These are phyloP conservation scores for Lethenteron camtschaticum DNA, from an alignment of 2,113 vertebrate species.

Conservation along the genomic window DNA sequence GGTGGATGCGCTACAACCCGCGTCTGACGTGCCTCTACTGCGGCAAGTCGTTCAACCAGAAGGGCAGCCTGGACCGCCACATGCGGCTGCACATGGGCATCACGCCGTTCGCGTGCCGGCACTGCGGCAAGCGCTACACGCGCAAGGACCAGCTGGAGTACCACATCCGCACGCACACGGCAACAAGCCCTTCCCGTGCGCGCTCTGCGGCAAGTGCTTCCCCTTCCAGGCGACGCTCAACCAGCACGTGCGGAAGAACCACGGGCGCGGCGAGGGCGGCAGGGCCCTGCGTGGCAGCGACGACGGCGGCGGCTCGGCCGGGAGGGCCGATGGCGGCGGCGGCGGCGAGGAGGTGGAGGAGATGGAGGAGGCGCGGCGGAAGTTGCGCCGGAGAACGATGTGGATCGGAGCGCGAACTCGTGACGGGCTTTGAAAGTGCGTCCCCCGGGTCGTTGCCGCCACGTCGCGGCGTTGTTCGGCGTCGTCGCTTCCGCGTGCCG, in stretches of 20 bases:
- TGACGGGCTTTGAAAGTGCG: no score
- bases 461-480: no score
- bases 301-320: no score
- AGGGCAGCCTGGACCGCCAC: constrained; percentile 90
- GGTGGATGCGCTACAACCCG: constrained; percentile 92
- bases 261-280: constrained; percentile 38
- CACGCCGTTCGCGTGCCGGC: constrained; percentile 84
- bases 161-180: constrained; percentile 96
- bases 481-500: no score
- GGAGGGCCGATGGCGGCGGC: no score
- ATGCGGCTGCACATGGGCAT: constrained; percentile 99
- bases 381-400: no score
- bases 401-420: no score
- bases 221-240: constrained; percentile 99
- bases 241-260: constrained; percentile 99
- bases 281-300: no score
- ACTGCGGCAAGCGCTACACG: constrained; percentile 98
- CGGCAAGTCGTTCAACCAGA: constrained; percentile 99
- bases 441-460: no score
- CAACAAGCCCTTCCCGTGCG: constrained; percentile 96
- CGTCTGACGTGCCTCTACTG: constrained; percentile 95
- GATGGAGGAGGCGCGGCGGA: no score
- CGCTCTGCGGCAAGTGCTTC: constrained; percentile 90
- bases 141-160: constrained; percentile 98
- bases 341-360: no score